Conservation (phyloP, 2,888 invertebrate species). For the Macrophya alboannulata region DNA sequence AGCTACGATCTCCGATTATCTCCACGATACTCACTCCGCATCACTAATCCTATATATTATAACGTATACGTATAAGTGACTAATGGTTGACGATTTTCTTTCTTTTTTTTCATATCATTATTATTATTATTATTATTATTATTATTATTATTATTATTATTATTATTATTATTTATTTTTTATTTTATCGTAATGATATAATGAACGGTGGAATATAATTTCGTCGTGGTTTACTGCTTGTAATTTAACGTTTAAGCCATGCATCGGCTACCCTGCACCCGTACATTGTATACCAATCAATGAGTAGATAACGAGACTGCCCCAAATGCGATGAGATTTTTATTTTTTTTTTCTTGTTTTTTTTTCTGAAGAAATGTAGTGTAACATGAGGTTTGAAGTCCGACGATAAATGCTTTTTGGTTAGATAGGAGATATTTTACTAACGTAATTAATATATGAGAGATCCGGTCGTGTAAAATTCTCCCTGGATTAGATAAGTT, state of each 20-base stretch:
- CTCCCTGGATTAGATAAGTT: slow-evolving; percentile 9
- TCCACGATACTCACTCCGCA: neutral
- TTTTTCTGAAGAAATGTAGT: neutral
- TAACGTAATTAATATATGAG: neutral
- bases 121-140: too few species aligned
- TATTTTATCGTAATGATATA: neutral
- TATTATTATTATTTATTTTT: too few species aligned
- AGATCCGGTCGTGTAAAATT: neutral
- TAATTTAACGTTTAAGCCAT: neutral
- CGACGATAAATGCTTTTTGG: neutral
- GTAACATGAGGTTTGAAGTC: neutral
- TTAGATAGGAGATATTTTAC: neutral
- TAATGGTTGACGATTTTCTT: slow-evolving; percentile 8
- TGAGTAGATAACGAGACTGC: neutral
- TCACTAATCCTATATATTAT: slow-evolving; percentile 4
- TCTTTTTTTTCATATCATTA: too few species aligned
- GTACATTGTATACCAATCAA: neutral
- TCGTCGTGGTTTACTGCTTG: neutral
- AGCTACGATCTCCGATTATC: slow-evolving; percentile 40
- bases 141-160: too few species aligned
- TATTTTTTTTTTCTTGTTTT: neutral
- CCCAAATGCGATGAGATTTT: neutral
- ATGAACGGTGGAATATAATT: neutral
- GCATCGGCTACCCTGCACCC: neutral
- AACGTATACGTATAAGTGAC: neutral